phyloP scores from a whole-genome alignment of 2,113 vertebrate species.

The Microtus montanus region DNA sequence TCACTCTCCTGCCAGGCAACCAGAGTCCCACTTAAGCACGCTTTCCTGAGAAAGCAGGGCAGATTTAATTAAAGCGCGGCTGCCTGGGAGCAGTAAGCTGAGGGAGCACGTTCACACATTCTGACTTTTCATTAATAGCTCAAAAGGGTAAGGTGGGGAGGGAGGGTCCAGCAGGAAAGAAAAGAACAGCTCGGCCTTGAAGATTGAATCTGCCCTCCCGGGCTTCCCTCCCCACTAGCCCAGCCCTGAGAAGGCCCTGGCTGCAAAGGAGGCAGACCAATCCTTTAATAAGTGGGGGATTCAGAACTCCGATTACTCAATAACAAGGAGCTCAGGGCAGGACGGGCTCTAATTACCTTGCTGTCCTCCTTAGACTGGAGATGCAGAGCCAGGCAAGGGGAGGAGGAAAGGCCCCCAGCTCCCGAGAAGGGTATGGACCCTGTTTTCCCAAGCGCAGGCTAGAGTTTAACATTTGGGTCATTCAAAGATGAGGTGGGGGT shows the following conservation, averaged over 20 bases:
- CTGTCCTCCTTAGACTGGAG: conserved; percentile 72
- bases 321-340: conserved; percentile 78
- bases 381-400: not conserved
- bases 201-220: conserved; percentile 77
- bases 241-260: conserved; percentile 76
- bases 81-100: conserved; percentile 83
- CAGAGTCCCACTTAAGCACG: conserved; percentile 85
- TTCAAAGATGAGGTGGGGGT: no score
- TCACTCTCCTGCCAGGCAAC: conserved; percentile 76
- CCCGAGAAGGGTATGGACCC: not conserved
- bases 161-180: conserved; percentile 8
- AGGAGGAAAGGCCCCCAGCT: not conserved
- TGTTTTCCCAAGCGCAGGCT: not conserved
- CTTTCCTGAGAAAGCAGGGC: conserved; percentile 83
- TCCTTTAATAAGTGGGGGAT: conserved; percentile 85
- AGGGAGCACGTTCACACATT: conserved; percentile 81
- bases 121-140: conserved; percentile 85
- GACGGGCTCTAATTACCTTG: conserved; percentile 80
- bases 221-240: conserved; percentile 53
- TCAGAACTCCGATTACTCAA: conserved; percentile 83
- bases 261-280: conserved; percentile 78
- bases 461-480: not conserved
- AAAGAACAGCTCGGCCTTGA: conserved; percentile 59
- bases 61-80: conserved; percentile 87
- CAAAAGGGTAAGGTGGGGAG: conserved; percentile 75